Conservation (phyloP, 2,113 vertebrate genomes). For the Cyprinodon brontotheroides region DNA sequence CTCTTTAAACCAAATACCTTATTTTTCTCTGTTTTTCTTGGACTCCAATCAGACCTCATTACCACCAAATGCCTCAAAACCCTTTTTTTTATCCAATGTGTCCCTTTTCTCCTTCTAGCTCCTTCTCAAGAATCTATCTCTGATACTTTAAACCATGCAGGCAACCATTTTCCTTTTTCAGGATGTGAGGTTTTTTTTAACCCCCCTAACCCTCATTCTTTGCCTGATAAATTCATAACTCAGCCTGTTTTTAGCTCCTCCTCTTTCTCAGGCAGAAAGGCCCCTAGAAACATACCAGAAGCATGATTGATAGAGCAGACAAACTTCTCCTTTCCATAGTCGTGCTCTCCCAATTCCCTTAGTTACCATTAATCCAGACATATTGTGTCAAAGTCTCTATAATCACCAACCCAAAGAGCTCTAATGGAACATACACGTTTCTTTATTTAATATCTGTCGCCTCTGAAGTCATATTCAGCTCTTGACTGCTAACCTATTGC, state of each 20-base stretch:
- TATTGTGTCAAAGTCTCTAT: constrained; percentile 34
- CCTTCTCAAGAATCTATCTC: not conserved
- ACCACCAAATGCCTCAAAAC: constrained; percentile 29
- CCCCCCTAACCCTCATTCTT: constrained; percentile 30
- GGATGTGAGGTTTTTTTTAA: constrained; percentile 18
- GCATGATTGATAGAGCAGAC: constrained; percentile 71
- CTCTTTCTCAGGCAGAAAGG: constrained; percentile 34
- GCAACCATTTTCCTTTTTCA: constrained; percentile 24
- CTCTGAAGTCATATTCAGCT: constrained; percentile 25
- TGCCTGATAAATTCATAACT: constrained; percentile 67
- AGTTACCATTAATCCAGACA: constrained; percentile 53
- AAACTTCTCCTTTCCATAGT: constrained; percentile 56
- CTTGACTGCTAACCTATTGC: constrained; percentile 37
- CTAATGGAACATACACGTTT: constrained; percentile 56
- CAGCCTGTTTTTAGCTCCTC: constrained; percentile 19
- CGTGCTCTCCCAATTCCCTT: constrained; percentile 32
- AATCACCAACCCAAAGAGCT: constrained; percentile 29
- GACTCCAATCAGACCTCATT: constrained; percentile 20
- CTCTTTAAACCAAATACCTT: constrained; percentile 25
- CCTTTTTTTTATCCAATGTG: not conserved
- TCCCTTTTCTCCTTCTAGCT: constrained; percentile 9
- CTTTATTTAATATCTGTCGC: constrained; percentile 19
- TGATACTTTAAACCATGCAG: constrained; percentile 25
- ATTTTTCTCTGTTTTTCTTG: constrained; percentile 34
- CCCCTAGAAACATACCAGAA: constrained; percentile 60